Base-by-base conservation (phyloP, 2,888 invertebrate genomes). In the Rutpela maculata region DNA sequence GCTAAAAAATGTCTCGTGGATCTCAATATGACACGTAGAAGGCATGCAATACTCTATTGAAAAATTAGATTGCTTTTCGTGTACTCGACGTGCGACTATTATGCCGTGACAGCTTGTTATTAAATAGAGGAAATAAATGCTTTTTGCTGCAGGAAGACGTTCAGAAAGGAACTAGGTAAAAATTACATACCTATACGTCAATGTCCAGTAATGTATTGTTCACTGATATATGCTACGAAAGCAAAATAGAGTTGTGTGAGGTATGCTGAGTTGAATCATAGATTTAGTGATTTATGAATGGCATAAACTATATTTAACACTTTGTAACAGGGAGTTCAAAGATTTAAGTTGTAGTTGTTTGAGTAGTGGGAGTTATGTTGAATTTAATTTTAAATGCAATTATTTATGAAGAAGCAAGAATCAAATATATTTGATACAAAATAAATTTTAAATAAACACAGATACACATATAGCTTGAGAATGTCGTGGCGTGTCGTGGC, bases 11-110 rank as follows among this genome's bases (percentile, higher is more conserved):
- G 18, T 19, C 18, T 17, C 12, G 19, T 50, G 57, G 38, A 57
- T 35, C 56, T 31, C 35, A 31, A 17, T 17, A 19, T 57, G 69
- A 57, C 57, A 50, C 15, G 69, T 57, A 69, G 15, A 57, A 26
- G 38, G 35, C 59, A 18, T 35, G 59, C 69, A 31, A 59, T 59
- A 69, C 31, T 57, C 17, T 59, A 69, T 57, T 69, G 35, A 18
- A 57, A 56, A 69, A 69, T 69, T 35, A 35, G 26, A 69, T 69
- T 69, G 69, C 57, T 35, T 59, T 57, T 57, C 62, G 62, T 62
- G 62, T 62, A 62, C 62, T 62, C 6, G 62, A 62, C 62, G 31
- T 26, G 26, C 6, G 62, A 31, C 35, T 62, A 31, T 62, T 62
- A 62, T 62, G n/a, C n/a, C 31, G n/a, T 62, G 62, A 62, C 62